A percentile compares a stretch with the other conserved stretches of the same genome.
phyloP scores from a whole-genome alignment of 2,113 vertebrate genomes.

The Xenopus tropicalis region UCB_Xtro_10.0 CM004447.2:24226501-24227000 shows the following conservation, averaged over 20 bases:
- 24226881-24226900: too few species aligned
- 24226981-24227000: too few species aligned
- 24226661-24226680: constrained; percentile 91
- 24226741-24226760: constrained; percentile 91
- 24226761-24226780: constrained; percentile 94
- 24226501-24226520: too few species aligned
- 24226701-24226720: constrained; percentile 87
- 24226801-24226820: too few species aligned
- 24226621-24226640: constrained; percentile 97
- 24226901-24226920: too few species aligned
- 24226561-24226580: neutral
- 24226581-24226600: constrained; percentile 84
- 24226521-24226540: too few species aligned
- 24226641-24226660: constrained; percentile 95
- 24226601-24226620: constrained; percentile 95
- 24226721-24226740: constrained; percentile 90
- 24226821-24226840: too few species aligned
- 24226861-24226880: too few species aligned
- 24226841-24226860: too few species aligned
- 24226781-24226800: constrained; percentile 50
- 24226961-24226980: too few species aligned
- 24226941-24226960: too few species aligned
- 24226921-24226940: too few species aligned
- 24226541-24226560: neutral
- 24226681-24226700: constrained; percentile 95